phyloP scores from a whole-genome alignment of 2,797 vertebrate species.

The Leucoraja ocellata region DNA sequence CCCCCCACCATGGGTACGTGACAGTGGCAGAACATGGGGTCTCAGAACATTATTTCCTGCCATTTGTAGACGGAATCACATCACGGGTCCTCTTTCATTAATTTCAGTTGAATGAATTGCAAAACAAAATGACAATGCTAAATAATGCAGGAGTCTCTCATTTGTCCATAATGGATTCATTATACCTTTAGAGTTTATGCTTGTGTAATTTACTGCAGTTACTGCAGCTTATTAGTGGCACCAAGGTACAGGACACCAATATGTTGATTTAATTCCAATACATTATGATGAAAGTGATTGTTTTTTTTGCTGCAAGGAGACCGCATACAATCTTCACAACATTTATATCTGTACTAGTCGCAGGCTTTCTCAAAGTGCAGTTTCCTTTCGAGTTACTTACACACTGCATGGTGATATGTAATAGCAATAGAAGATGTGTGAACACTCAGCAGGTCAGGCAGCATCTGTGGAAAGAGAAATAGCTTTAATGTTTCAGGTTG shows the following conservation, averaged over 20 bases:
- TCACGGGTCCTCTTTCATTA: not conserved
- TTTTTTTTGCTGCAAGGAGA: not conserved
- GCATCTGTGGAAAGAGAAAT: too few relatives aligned
- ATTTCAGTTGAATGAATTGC: not conserved
- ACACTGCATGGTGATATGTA: too few relatives aligned
- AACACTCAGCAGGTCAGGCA: too few relatives aligned
- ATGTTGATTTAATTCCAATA: slow-evolving; percentile 4
- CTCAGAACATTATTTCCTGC: not conserved
- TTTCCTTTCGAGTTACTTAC: not conserved
- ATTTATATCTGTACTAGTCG: not conserved
- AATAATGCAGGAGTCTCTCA: slow-evolving; percentile 24
- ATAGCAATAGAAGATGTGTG: too few relatives aligned
- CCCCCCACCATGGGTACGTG: not conserved
- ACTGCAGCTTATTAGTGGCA: slow-evolving; percentile 14
- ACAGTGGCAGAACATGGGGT: not conserved
- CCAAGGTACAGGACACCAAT: not conserved
- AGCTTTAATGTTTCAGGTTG: too few relatives aligned
- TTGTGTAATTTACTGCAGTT: slow-evolving; percentile 4
- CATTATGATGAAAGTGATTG: not conserved
- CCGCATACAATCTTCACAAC: not conserved
- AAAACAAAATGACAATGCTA: slow-evolving; percentile 5
- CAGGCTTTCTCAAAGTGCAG: not conserved
- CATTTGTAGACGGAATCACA: not conserved
- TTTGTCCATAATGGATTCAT: slow-evolving; percentile 20
- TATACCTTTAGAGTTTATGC: not conserved